Evolutionary conservation across 2,113 vertebrate species (phyloP).

Genomic region (Excalfactoria chinensis): DNA sequence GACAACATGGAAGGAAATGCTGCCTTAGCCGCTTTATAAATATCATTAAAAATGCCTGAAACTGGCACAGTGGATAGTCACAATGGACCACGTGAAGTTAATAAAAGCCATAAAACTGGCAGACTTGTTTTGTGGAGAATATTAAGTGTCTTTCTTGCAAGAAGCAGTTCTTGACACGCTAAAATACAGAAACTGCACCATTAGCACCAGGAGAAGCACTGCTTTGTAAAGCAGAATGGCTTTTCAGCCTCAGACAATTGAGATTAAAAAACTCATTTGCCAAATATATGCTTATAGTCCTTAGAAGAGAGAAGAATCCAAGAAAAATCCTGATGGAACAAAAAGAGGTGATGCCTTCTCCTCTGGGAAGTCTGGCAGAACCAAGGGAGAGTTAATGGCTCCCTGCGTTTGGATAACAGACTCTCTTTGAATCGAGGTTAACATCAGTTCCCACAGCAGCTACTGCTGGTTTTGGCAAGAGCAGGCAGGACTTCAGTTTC

Average conservation of each 20-base stretch:
- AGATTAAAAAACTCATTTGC: not conserved
- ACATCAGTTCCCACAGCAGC: not conserved
- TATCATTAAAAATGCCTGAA: not conserved
- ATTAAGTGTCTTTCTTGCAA: constrained; percentile 45
- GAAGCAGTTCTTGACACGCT: constrained; percentile 16
- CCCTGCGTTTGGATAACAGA: not conserved
- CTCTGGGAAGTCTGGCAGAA: not conserved
- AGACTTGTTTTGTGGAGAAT: not conserved
- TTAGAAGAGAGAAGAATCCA: not conserved
- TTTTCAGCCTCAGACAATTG: not conserved
- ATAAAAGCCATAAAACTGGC: constrained; percentile 27
- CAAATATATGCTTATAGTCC: not conserved
- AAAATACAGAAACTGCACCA: constrained; percentile 6
- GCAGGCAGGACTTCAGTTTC: not conserved
- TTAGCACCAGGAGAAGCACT: constrained; percentile 3
- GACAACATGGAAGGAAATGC: not conserved
- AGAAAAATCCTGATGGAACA: not conserved
- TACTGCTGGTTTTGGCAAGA: not conserved
- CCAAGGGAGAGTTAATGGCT: not conserved
- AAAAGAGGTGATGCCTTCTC: not conserved
- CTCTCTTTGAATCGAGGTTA: not conserved
- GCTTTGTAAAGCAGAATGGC: not conserved
- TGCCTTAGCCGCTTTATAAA: constrained; percentile 22
- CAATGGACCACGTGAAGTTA: constrained; percentile 45
- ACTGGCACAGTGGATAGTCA: not conserved